Percentiles rank a stretch among this genome's conserved stretches.
Conservation (phyloP, 2,113 vertebrate genomes). For the Oncorhynchus gorbuscha region DNA sequence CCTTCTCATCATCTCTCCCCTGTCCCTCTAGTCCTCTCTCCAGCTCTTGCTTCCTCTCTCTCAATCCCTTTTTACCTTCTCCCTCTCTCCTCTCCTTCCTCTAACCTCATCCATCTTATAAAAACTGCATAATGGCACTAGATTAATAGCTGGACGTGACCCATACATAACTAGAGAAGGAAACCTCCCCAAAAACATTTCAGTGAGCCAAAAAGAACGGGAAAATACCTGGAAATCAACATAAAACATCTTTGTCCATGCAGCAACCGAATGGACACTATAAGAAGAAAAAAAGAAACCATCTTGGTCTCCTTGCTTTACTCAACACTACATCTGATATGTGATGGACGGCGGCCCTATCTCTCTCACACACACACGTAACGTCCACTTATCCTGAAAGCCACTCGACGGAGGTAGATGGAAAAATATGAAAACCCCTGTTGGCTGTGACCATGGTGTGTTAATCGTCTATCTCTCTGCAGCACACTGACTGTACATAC, state of each 20-base stretch:
- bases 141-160: constrained; percentile 31
- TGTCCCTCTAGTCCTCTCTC: constrained; percentile 30
- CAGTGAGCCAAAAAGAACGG: neutral
- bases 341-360: neutral
- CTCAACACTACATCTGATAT: neutral
- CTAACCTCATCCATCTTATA: neutral
- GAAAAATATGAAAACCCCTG: too few species aligned
- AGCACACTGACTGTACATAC: too few species aligned
- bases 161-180: constrained; percentile 34
- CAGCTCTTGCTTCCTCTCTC: constrained; percentile 26
- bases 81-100: constrained; percentile 19
- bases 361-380: too few species aligned
- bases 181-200: constrained; percentile 18
- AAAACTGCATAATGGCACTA: neutral
- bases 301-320: neutral
- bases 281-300: neutral
- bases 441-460: neutral
- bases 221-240: neutral
- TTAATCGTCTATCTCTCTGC: neutral
- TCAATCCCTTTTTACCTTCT: neutral
- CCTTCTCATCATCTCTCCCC: neutral
- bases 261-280: constrained; percentile 27
- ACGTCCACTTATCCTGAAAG: too few species aligned
- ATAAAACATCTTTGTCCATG: constrained; percentile 1
- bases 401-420: too few species aligned